Evolutionary conservation across 2,888 invertebrate genomes (phyloP).

Genomic region (Siphonodentalium dalli): DNA sequence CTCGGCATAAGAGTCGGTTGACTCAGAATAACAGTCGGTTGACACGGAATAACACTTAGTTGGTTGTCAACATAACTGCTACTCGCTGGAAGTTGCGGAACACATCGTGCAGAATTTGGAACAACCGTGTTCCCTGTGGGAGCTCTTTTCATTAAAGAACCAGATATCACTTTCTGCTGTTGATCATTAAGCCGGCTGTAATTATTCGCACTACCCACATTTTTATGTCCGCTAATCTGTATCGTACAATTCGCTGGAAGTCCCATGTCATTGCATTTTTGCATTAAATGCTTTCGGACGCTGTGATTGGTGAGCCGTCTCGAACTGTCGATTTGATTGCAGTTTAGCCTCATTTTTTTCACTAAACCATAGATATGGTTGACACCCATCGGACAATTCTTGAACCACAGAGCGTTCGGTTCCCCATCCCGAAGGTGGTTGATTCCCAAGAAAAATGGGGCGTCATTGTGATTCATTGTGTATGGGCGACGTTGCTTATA

Average conservation of each 20-base stretch:
- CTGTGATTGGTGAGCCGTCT: conserved; percentile 3
- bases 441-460: conserved; percentile 4
- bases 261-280: conserved; percentile 10
- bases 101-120: too few relatives aligned
- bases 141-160: conserved; percentile 1
- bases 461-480: not conserved
- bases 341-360: conserved; percentile 5
- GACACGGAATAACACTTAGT: too few relatives aligned
- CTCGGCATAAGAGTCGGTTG: too few relatives aligned
- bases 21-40: too few relatives aligned
- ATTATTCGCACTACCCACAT: conserved; percentile 5
- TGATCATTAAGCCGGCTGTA: conserved; percentile 7
- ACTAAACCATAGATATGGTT: conserved; percentile 10
- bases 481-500: not conserved
- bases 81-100: too few relatives aligned
- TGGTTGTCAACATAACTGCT: too few relatives aligned
- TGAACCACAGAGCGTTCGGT: conserved; percentile 4
- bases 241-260: conserved; percentile 3
- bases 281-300: conserved; percentile 8
- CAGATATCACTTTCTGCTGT: conserved; percentile 5
- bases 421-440: not conserved
- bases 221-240: conserved; percentile 15
- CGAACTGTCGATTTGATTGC: not conserved
- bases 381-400: conserved; percentile 4
- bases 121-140: too few relatives aligned